Evolutionary conservation across 2,797 vertebrate genomes (phyloP).

Genomic region (Neosilurus hyrtlii): DNA sequence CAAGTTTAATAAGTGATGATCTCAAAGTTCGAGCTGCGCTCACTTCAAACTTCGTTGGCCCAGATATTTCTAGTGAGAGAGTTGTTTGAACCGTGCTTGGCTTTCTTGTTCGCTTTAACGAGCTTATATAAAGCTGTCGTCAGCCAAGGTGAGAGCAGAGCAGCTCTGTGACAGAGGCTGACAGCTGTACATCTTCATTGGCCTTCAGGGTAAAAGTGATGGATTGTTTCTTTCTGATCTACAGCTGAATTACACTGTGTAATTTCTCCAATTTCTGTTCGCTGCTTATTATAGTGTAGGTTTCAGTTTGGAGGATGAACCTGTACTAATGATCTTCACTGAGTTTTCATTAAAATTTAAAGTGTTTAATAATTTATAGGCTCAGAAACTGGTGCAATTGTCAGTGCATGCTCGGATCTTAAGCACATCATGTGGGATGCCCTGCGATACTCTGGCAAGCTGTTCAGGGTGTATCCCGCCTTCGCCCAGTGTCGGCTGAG

Average conservation of each 20-base stretch:
- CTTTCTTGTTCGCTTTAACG: slow-evolving; percentile 5
- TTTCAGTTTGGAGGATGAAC: not conserved
- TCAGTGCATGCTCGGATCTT: not conserved
- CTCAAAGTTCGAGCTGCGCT: not conserved
- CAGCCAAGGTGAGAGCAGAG: slow-evolving; percentile 31
- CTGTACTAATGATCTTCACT: not conserved
- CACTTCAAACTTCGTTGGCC: not conserved
- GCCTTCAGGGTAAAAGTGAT: slow-evolving; percentile 27
- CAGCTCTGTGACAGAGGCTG: slow-evolving; percentile 8
- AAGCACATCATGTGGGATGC: not conserved
- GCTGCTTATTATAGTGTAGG: too few relatives aligned
- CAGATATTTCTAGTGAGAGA: not conserved
- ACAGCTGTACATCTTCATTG: slow-evolving; percentile 37
- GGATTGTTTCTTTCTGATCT: slow-evolving; percentile 26
- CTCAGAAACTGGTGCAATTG: not conserved
- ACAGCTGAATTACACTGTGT: not conserved
- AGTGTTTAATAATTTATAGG: not conserved
- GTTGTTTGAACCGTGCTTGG: not conserved
- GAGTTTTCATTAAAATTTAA: not conserved
- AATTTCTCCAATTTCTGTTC: not conserved
- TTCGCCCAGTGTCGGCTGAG: too few relatives aligned
- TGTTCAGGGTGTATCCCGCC: too few relatives aligned
- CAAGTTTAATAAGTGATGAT: not conserved
- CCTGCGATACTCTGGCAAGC: not conserved
- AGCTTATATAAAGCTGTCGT: slow-evolving; percentile 28